A percentile compares a stretch with the other conserved stretches of the same genome.
These are phyloP conservation scores for Polypterus bichir DNA, from an alignment of 2,113 vertebrate genomes.

Conservation along the genomic window DNA sequence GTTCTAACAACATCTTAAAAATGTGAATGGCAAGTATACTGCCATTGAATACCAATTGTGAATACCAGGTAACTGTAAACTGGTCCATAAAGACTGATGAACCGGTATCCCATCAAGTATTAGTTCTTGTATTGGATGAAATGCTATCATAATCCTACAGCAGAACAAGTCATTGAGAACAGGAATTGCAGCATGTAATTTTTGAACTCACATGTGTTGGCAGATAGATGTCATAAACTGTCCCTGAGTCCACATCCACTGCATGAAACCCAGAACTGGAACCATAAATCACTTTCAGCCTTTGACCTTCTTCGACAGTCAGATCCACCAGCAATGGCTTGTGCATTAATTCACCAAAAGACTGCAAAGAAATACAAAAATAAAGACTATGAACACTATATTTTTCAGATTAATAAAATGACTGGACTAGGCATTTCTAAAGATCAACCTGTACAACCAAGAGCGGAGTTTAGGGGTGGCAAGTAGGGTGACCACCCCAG, in stretches of 20 bases:
- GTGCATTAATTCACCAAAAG: conserved; percentile 86
- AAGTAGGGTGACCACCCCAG: too few species aligned
- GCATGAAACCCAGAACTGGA: conserved; percentile 89
- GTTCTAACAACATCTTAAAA: too few species aligned
- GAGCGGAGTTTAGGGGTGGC: too few species aligned
- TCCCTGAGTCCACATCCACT: conserved; percentile 92
- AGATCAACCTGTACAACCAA: too few species aligned
- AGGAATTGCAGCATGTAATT: conserved; percentile 9
- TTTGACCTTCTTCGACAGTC: conserved; percentile 92
- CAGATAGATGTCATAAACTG: conserved; percentile 95
- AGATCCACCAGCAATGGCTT: conserved; percentile 91
- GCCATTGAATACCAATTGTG: too few species aligned
- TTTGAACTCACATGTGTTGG: conserved; percentile 79
- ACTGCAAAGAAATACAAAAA: conserved; percentile 44
- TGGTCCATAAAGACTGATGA: not conserved
- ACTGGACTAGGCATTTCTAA: too few species aligned
- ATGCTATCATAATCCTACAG: not conserved
- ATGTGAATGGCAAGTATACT: too few species aligned
- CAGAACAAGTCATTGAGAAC: not conserved
- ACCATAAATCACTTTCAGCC: conserved; percentile 95
- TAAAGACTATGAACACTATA: too few species aligned
- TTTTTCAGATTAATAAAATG: too few species aligned
- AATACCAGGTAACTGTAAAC: too few species aligned
- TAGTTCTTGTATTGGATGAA: too few species aligned
- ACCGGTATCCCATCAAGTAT: not conserved